Conservation (phyloP, 2,797 vertebrate species). For the Siniperca obscura region DNA sequence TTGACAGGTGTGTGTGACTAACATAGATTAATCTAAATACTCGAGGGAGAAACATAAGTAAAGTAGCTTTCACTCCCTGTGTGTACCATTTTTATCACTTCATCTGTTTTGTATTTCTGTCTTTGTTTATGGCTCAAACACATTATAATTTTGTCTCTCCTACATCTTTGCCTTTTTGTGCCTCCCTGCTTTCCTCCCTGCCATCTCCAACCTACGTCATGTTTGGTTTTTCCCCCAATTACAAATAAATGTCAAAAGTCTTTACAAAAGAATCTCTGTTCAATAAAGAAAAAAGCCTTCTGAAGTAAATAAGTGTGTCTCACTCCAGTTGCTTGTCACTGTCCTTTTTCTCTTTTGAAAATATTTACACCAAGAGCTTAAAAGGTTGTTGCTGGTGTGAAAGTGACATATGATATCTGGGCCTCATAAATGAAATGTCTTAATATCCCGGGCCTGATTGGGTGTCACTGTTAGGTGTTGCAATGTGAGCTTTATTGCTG, state of each 20-base stretch:
- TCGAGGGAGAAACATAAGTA: background rate
- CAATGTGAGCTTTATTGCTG: conserved; percentile 58
- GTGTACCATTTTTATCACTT: conserved; percentile 29
- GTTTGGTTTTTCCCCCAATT: background rate
- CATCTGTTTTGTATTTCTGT: conserved; percentile 54
- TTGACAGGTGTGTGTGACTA: conserved; percentile 1
- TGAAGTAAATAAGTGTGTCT: background rate
- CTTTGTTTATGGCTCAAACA: conserved; percentile 38
- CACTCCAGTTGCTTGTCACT: background rate
- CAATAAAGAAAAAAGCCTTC: background rate
- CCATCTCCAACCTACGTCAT: background rate
- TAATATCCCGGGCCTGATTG: conserved; percentile 44
- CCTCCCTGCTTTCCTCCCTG: background rate
- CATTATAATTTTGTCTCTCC: conserved; percentile 5
- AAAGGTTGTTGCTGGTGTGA: conserved; percentile 35
- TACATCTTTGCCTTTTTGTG: conserved; percentile 10
- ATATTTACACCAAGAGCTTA: conserved; percentile 41
- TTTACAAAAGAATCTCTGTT: background rate
- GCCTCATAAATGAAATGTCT: conserved; percentile 55
- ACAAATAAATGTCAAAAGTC: background rate
- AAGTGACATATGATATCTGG: conserved; percentile 46
- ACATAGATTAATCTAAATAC: conserved; percentile 7
- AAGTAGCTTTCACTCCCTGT: conserved; percentile 17
- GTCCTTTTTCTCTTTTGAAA: background rate
- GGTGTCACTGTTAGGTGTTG: conserved; percentile 48